Evolutionary conservation across 1,140 invertebrate species (phyloP).

Genomic region (Sitophilus oryzae): DNA sequence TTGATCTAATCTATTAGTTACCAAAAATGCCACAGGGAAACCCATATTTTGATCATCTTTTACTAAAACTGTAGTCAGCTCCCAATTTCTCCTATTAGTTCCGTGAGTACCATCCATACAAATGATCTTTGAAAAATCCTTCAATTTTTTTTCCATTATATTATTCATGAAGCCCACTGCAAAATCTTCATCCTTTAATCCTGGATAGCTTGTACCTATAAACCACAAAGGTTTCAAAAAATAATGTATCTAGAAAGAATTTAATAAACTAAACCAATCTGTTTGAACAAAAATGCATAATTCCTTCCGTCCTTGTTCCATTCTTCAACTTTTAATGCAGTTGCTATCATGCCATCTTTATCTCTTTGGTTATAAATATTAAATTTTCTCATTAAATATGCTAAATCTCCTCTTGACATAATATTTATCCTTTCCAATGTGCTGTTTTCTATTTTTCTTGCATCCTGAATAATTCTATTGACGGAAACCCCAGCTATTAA

Average conservation of each 20-base stretch:
- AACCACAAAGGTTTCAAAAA: background rate
- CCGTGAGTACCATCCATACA: slow-evolving; percentile 23
- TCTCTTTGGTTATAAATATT: slow-evolving; percentile 11
- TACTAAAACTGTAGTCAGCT: slow-evolving; percentile 15
- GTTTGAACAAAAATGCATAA: slow-evolving; percentile 17
- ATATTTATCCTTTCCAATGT: slow-evolving; percentile 10
- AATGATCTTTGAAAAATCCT: slow-evolving; percentile 13
- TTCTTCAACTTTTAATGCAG: slow-evolving; percentile 6
- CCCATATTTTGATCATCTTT: slow-evolving; percentile 10
- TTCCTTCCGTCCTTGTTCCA: slow-evolving; percentile 15
- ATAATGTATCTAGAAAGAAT: background rate
- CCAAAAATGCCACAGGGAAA: slow-evolving; percentile 4
- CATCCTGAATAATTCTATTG: slow-evolving; percentile 15
- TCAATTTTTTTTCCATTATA: slow-evolving; percentile 16
- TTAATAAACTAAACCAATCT: background rate
- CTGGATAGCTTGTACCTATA: slow-evolving; percentile 1
- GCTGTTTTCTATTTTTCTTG: slow-evolving; percentile 5
- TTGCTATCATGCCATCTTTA: slow-evolving; percentile 11
- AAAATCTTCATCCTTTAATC: slow-evolving; percentile 10
- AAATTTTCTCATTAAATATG: slow-evolving; percentile 7
- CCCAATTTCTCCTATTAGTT: slow-evolving; percentile 14
- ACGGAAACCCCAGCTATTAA: background rate
- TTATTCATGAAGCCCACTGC: slow-evolving; percentile 10
- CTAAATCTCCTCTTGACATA: slow-evolving; percentile 6
- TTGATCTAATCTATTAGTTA: slow-evolving; percentile 23